A percentile compares a stretch with the other conserved stretches of the same genome.
These are phyloP conservation scores for Channallabes apus DNA, from an alignment of 2,797 vertebrate species.

Conservation along the genomic window DNA sequence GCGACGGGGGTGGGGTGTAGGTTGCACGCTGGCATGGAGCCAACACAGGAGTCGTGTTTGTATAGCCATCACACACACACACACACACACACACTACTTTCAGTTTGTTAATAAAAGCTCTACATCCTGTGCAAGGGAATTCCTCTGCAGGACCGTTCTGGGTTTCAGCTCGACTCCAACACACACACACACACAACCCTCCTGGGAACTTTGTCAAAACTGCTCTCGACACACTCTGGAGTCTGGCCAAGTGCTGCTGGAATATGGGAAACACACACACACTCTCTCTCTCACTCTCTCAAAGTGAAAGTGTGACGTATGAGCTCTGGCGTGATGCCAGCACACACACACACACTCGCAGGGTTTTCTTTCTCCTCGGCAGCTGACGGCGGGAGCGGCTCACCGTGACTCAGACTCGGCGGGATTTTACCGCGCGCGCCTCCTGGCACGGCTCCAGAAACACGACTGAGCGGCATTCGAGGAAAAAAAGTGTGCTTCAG, in stretches of 20 bases:
- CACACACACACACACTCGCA: constrained; percentile 50
- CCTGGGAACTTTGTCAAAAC: constrained; percentile 27
- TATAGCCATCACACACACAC: neutral
- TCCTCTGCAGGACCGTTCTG: neutral
- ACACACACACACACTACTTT: constrained; percentile 6
- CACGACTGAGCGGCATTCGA: neutral
- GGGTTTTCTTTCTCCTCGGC: constrained; percentile 53
- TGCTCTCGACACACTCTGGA: constrained; percentile 40
- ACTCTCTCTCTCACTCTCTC: neutral
- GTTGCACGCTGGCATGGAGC: neutral
- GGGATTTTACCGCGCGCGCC: constrained; percentile 7
- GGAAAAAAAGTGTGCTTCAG: neutral
- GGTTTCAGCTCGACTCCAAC: neutral
- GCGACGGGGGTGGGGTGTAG: neutral
- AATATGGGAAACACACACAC: constrained; percentile 25
- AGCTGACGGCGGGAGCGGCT: constrained; percentile 52
- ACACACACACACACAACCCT: constrained; percentile 11
- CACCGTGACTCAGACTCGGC: constrained; percentile 48
- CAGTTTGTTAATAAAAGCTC: neutral
- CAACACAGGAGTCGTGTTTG: neutral
- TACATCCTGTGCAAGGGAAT: constrained; percentile 8
- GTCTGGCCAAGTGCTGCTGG: constrained; percentile 29
- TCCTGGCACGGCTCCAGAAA: constrained; percentile 3
- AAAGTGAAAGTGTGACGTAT: constrained; percentile 53
- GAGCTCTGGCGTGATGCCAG: constrained; percentile 70